A percentile compares a stretch with the other conserved stretches of the same genome.
phyloP scores from a whole-genome alignment of 2,797 vertebrate species.

The Melanotaenia parkinsoni region DNA sequence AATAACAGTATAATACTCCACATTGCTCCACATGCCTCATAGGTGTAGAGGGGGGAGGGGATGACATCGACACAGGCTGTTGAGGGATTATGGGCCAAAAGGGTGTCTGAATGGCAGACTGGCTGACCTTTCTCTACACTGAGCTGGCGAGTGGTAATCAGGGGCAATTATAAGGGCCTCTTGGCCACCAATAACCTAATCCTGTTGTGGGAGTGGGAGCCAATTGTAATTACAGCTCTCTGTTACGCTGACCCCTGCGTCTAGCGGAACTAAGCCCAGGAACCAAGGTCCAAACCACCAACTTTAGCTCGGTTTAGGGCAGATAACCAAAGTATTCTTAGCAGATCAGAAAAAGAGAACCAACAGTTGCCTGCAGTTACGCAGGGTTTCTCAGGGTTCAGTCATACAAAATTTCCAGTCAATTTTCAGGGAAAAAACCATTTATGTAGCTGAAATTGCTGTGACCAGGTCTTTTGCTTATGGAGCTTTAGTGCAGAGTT shows the following conservation, averaged over 20 bases:
- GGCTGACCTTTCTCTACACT: conserved; percentile 74
- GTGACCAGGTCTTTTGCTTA: background rate
- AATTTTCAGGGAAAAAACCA: conserved; percentile 10
- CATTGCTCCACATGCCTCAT: conserved; percentile 24
- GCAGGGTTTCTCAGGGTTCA: background rate
- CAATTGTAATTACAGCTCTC: conserved; percentile 76
- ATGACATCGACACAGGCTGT: conserved; percentile 30
- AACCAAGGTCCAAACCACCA: conserved; percentile 49
- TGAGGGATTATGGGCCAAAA: conserved; percentile 70
- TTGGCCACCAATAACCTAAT: conserved; percentile 79
- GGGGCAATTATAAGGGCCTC: conserved; percentile 78
- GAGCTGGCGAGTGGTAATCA: conserved; percentile 75
- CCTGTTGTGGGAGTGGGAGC: conserved; percentile 72
- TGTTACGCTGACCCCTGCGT: conserved; percentile 58
- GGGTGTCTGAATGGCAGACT: conserved; percentile 71
- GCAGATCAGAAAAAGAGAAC: conserved; percentile 34
- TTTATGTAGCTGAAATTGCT: conserved; percentile 4
- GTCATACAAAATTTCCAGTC: background rate
- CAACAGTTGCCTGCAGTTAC: conserved; percentile 53
- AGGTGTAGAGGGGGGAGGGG: conserved; percentile 32
- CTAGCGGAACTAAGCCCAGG: conserved; percentile 66
- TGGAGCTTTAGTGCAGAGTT: background rate
- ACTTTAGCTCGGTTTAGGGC: conserved; percentile 38
- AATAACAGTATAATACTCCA: conserved; percentile 54
- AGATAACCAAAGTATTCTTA: conserved; percentile 36